Conservation (phyloP, 2,113 vertebrate genomes). For the Meriones unguiculatus region DNA sequence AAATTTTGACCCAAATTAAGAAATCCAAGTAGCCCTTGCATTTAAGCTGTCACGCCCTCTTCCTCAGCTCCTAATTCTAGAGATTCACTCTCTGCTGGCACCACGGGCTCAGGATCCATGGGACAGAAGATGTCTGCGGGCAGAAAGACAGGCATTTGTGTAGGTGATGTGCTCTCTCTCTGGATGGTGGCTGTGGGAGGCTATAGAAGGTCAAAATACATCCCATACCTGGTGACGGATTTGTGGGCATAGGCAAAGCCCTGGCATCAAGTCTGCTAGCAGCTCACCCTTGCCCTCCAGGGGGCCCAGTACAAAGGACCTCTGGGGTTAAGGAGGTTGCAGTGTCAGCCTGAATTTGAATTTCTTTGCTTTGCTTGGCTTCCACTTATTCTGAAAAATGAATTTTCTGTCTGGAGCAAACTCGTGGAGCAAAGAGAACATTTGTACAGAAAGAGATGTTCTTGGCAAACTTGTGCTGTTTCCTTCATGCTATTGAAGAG, state of each 20-base stretch:
- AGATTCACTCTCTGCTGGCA: neutral
- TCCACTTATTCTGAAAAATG: constrained; percentile 78
- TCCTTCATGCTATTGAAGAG: constrained; percentile 76
- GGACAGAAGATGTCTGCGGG: neutral
- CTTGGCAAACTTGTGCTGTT: constrained; percentile 67
- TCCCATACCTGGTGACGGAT: constrained; percentile 60
- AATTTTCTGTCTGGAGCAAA: constrained; percentile 83
- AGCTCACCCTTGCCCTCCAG: constrained; percentile 57
- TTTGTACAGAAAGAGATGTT: constrained; percentile 84
- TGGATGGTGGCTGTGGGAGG: neutral
- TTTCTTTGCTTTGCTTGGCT: constrained; percentile 88
- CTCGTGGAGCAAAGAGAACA: constrained; percentile 77
- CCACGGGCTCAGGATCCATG: neutral
- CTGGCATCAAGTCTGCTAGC: constrained; percentile 67
- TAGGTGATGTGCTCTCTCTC: neutral
- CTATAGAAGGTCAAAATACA: neutral
- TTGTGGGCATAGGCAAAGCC: constrained; percentile 35
- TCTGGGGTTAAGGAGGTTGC: constrained; percentile 79
- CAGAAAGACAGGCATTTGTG: neutral
- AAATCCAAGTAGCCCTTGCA: constrained; percentile 66
- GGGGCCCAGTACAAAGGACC: constrained; percentile 65
- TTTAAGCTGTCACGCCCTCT: neutral
- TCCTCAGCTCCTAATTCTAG: neutral
- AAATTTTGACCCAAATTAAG: constrained; percentile 64
- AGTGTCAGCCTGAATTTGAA: constrained; percentile 83